phyloP scores from a whole-genome alignment of 2,888 invertebrate genomes.

The Mycogona germanica region DNA sequence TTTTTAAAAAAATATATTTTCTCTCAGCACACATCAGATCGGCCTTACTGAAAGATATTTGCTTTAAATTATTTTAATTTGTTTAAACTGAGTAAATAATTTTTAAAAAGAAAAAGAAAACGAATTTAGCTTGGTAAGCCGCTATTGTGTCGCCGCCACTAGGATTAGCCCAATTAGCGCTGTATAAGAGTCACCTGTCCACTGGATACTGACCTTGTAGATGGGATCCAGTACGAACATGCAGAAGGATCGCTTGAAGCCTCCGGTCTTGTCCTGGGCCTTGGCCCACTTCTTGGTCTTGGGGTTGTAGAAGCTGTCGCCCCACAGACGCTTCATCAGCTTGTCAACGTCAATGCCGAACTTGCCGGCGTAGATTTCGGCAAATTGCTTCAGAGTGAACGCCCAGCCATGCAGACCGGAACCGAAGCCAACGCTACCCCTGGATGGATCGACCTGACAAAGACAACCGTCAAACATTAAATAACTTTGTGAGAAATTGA shows the following conservation, averaged over 20 bases:
- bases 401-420: constrained; percentile 99
- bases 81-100: too few relatives aligned
- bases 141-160: neutral
- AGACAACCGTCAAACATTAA: too few relatives aligned
- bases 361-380: constrained; percentile 98
- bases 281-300: constrained; percentile 98
- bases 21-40: neutral
- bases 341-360: constrained; percentile 96
- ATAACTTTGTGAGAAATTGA: too few relatives aligned
- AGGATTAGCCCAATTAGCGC: neutral
- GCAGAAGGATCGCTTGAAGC: constrained; percentile 94
- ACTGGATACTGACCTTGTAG: constrained; percentile 76
- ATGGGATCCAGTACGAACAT: constrained; percentile 99
- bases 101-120: neutral
- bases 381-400: constrained; percentile 98
- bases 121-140: too few relatives aligned
- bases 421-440: constrained; percentile 98
- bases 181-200: neutral
- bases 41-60: too few relatives aligned
- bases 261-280: constrained; percentile 59
- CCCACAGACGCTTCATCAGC: constrained; percentile 91
- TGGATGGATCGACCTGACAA: constrained; percentile 88
- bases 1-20: too few relatives aligned
- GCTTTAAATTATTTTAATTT: too few relatives aligned
- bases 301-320: constrained; percentile 97